phyloP scores from a whole-genome alignment of 2,888 invertebrate species.

The Mystacides longicornis region DNA sequence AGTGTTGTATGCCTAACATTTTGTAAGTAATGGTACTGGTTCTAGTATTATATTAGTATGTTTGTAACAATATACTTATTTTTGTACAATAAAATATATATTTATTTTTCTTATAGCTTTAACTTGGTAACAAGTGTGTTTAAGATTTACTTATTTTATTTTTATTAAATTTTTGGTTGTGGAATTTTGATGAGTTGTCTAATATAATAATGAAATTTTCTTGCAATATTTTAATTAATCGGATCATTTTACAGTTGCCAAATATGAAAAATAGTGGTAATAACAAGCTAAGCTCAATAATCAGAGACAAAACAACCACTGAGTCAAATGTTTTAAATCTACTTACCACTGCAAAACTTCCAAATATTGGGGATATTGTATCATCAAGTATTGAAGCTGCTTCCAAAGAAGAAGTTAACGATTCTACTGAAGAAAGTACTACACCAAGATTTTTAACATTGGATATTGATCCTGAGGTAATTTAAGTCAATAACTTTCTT shows the following conservation, averaged over 20 bases:
- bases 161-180: no score
- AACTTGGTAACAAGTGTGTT: no score
- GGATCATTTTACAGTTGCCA: background rate
- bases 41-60: no score
- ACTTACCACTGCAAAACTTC: slow-evolving; percentile 51
- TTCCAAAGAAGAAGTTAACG: slow-evolving; percentile 50
- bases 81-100: no score
- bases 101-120: no score
- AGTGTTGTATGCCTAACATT: no score
- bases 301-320: slow-evolving; percentile 3
- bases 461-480: slow-evolving; percentile 57
- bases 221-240: no score
- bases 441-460: slow-evolving; percentile 43
- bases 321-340: slow-evolving; percentile 51
- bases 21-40: no score
- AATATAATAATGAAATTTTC: no score
- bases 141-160: no score
- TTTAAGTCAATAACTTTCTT: slow-evolving; percentile 16
- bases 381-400: slow-evolving; percentile 55
- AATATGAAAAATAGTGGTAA: slow-evolving; percentile 1
- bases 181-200: no score
- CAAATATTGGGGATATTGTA: slow-evolving; percentile 53
- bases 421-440: slow-evolving; percentile 38
- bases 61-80: no score
- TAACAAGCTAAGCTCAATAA: background rate